A percentile compares a stretch with the other conserved stretches of the same genome.
Evolutionary conservation across 2,888 invertebrate genomes (phyloP).

Genomic region (Megamerina dolium): DNA sequence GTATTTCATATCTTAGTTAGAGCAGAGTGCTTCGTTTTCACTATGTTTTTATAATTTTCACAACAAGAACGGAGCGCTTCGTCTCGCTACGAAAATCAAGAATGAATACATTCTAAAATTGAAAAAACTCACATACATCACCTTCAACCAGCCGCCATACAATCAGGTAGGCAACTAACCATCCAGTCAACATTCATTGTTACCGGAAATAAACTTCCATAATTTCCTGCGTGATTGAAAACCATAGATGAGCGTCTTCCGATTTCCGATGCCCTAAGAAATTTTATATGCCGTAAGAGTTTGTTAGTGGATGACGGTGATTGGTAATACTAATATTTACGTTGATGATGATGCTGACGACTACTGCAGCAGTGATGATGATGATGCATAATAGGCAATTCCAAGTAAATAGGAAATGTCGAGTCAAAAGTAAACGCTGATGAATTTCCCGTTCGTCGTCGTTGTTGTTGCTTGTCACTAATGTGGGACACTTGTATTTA

Average conservation of each 20-base stretch:
- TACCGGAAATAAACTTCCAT: constrained; percentile 11
- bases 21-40: no score
- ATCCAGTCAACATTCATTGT: no score
- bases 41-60: no score
- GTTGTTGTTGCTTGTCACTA: background rate
- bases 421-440: constrained; percentile 6
- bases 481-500: background rate
- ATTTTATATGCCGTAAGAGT: constrained; percentile 1
- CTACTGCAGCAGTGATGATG: background rate
- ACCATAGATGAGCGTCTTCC: constrained; percentile 28
- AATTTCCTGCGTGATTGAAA: constrained; percentile 13
- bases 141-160: no score
- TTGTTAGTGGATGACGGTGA: background rate
- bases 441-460: constrained; percentile 9
- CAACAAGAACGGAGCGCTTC: no score
- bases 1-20: no score
- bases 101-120: no score
- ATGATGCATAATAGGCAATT: background rate
- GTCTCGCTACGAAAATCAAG: no score
- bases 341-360: background rate
- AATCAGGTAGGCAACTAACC: no score
- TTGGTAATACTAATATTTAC: no score
- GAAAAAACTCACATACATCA: no score
- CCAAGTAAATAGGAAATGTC: constrained; percentile 6
- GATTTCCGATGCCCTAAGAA: constrained; percentile 12